These are phyloP conservation scores for Barnardius zonarius DNA, from an alignment of 2,113 vertebrate species.

Conservation along the genomic window DNA sequence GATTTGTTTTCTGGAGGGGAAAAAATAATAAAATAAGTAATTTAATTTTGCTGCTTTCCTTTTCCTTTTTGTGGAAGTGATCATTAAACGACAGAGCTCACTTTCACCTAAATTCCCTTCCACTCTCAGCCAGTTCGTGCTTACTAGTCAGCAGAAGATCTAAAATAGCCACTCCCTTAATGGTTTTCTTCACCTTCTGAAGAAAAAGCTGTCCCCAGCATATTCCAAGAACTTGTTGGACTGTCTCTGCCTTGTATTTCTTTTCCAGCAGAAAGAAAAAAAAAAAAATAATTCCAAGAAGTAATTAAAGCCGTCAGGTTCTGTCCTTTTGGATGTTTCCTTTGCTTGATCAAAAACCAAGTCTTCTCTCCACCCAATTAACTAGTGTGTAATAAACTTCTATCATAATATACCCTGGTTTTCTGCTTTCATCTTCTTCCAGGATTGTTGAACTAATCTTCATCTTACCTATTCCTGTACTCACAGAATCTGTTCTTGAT, in stretches of 20 bases:
- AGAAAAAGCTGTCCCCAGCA: constrained; percentile 66
- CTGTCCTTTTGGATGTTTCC: constrained; percentile 10
- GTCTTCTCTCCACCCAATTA: constrained; percentile 3
- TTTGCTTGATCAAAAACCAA: constrained; percentile 39
- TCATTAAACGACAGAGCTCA: background rate
- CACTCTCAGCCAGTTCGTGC: background rate
- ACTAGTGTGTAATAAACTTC: constrained; percentile 20
- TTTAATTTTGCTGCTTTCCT: background rate
- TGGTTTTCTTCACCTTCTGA: constrained; percentile 50
- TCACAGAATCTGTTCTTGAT: background rate
- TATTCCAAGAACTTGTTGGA: constrained; percentile 67
- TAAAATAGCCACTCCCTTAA: constrained; percentile 67
- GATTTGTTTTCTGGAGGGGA: background rate
- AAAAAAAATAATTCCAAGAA: constrained; percentile 1
- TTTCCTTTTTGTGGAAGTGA: background rate
- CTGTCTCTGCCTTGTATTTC: constrained; percentile 47
- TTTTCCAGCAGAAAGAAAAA: constrained; percentile 32
- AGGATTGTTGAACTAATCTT: constrained; percentile 6
- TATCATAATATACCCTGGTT: background rate
- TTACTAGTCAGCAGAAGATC: constrained; percentile 59
- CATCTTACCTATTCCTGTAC: background rate
- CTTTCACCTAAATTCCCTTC: constrained; percentile 27
- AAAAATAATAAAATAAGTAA: too few relatives aligned
- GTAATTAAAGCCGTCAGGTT: constrained; percentile 50
- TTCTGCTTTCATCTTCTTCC: constrained; percentile 43